These are phyloP conservation scores for Peromyscus californicus DNA, from an alignment of 2,113 vertebrate species.

Conservation along the genomic window DNA sequence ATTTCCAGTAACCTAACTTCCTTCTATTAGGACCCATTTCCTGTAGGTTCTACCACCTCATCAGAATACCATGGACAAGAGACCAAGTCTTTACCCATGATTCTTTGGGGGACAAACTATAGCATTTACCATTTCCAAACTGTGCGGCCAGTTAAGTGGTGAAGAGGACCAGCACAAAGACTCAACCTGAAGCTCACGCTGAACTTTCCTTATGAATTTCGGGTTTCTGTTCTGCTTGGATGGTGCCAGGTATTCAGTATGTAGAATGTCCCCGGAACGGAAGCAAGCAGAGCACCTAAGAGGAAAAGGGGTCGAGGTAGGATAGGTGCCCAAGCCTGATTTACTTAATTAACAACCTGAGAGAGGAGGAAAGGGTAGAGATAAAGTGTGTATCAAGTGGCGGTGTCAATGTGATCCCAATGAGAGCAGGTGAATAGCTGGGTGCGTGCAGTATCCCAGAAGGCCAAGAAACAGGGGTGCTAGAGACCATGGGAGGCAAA, in stretches of 20 bases:
- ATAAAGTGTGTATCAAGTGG: too few species aligned
- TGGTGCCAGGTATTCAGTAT: neutral
- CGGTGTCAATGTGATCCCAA: fast-evolving
- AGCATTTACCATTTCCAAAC: neutral
- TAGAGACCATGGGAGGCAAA: neutral
- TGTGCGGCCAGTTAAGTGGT: neutral
- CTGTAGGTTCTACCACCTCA: neutral
- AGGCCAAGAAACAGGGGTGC: neutral
- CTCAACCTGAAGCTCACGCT: neutral
- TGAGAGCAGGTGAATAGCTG: neutral
- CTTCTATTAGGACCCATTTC: neutral
- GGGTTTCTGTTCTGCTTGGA: neutral
- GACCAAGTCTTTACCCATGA: neutral
- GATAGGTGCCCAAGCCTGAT: neutral
- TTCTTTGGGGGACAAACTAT: neutral
- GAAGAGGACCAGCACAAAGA: neutral
- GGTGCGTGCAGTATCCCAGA: fast-evolving
- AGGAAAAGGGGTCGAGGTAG: neutral
- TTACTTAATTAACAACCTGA: neutral
- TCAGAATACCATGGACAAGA: neutral
- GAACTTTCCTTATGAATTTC: neutral
- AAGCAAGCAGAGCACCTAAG: neutral
- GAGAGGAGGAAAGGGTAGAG: neutral
- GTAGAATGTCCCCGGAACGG: neutral
- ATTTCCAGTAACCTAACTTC: neutral